Evolutionary conservation across 2,888 invertebrate genomes (phyloP).

Genomic region (Drosophila eohydei): DNA sequence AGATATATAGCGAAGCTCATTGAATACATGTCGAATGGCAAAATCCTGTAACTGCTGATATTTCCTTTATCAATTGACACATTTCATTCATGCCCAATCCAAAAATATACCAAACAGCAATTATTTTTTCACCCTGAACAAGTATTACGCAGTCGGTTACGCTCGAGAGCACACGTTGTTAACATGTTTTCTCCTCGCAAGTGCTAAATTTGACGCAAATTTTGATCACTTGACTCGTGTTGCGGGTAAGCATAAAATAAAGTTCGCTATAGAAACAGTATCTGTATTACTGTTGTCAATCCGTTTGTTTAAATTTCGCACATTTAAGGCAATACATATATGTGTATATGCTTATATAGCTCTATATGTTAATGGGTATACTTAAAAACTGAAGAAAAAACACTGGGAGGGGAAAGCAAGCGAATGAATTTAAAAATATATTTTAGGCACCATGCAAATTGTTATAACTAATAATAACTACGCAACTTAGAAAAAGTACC

Average conservation of each 20-base stretch:
- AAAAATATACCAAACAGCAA: background rate
- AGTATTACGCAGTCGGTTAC: background rate
- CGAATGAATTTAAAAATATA: conserved; percentile 61
- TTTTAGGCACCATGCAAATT: conserved; percentile 62
- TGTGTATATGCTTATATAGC: background rate
- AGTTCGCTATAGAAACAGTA: conserved; percentile 16
- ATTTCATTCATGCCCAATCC: background rate
- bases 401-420: conserved; percentile 22
- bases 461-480: conserved; percentile 60
- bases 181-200: conserved; percentile 12
- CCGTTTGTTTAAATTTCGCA: conserved; percentile 29
- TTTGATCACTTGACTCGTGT: conserved; percentile 64
- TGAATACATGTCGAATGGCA: background rate
- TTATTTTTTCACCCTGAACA: background rate
- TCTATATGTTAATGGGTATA: conserved; percentile 29
- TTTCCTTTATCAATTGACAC: background rate
- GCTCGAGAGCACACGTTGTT: background rate
- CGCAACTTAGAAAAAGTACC: conserved; percentile 32
- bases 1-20: background rate
- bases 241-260: conserved; percentile 46
- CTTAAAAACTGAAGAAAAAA: background rate
- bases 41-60: background rate
- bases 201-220: conserved; percentile 34
- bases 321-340: conserved; percentile 10
- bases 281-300: conserved; percentile 15